Evolutionary conservation across 2,888 invertebrate genomes (phyloP).

Genomic region (Atrina japonica): DNA sequence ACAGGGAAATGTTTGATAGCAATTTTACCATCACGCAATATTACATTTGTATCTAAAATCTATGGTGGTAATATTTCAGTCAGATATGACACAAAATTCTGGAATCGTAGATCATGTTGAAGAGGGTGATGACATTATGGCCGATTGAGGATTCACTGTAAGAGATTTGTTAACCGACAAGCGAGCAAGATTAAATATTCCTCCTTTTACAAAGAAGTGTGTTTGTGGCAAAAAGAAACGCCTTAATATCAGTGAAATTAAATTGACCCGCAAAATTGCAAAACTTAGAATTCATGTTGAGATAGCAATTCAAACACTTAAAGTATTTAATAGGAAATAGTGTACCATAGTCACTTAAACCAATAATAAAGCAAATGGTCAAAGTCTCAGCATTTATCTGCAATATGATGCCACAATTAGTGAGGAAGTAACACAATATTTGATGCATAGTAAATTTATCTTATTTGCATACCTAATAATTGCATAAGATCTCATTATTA

Average conservation of each 20-base stretch:
- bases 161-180: constrained; percentile 1
- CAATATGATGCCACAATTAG: constrained; percentile 23
- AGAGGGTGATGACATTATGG: constrained; percentile 17
- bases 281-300: constrained; percentile 14
- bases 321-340: constrained; percentile 14
- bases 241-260: constrained; percentile 27
- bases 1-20: constrained; percentile 14
- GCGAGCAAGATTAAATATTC: constrained; percentile 15
- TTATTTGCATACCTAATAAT: too few relatives aligned
- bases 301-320: constrained; percentile 14
- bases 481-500: too few relatives aligned
- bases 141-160: constrained; percentile 22
- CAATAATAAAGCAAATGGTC: constrained; percentile 23
- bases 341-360: constrained; percentile 3
- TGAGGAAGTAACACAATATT: constrained; percentile 24
- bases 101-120: constrained; percentile 5
- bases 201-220: constrained; percentile 23
- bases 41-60: constrained; percentile 16
- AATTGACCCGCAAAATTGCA: constrained; percentile 25
- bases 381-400: constrained; percentile 17
- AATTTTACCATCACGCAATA: constrained; percentile 8
- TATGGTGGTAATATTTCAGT: too few relatives aligned
- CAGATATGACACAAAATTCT: constrained; percentile 13
- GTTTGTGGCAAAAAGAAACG: constrained; percentile 18
- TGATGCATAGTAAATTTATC: too few relatives aligned